Base-by-base conservation (phyloP, 2,113 vertebrate species). In the Haemorhous mexicanus region DNA sequence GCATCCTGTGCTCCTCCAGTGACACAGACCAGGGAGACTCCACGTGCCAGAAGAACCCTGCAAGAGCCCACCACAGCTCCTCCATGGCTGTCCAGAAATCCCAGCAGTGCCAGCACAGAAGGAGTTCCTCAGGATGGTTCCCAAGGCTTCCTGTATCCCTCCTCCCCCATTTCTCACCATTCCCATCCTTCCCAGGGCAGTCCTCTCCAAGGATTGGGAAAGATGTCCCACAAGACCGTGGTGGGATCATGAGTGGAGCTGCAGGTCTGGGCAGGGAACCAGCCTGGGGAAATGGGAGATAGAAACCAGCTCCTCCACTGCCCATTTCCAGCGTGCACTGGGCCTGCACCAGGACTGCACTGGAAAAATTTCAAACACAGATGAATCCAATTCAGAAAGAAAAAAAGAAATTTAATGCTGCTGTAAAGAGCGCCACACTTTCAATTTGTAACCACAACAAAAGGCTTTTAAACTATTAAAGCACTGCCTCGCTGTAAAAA, bases 391-490 rank as follows among this genome's bases (percentile, higher is more conserved):
- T 78, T 67, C 73, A 35, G 46, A 81, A 63, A 33, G 35, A 10
- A 63, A 91, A 87, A 62, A 90, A 92, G 46, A 88, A 70, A 35
- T 61, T 35, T 69, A 89, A 89, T 74, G 83, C 35, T 72, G 76
- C 32, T 86, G 55, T 93, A 90, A 94, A 96, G 86, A 94, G 76
- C 64, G 90, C 41, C 89, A 86, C 61, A 67, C 83, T 93, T 93
- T 96, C 95, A 95, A 94, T 96, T 87, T 93, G 94, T 87, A 90
- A 92, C 94, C 90, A 94, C 91, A 96, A 94, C 95, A 90, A 94
- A 97, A 93, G 91, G 91, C 94, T 97, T 94, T 95, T 89, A 94
- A 93, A 94, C 86, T 92, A 84, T 81, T 94, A 97, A 92, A 96
- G 79, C 64, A 67, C 4, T 81, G 95, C 84, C 77, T 82, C 52